Evolutionary conservation across 2,113 vertebrate species (phyloP).

Genomic region (Oostethus manadensis): DNA sequence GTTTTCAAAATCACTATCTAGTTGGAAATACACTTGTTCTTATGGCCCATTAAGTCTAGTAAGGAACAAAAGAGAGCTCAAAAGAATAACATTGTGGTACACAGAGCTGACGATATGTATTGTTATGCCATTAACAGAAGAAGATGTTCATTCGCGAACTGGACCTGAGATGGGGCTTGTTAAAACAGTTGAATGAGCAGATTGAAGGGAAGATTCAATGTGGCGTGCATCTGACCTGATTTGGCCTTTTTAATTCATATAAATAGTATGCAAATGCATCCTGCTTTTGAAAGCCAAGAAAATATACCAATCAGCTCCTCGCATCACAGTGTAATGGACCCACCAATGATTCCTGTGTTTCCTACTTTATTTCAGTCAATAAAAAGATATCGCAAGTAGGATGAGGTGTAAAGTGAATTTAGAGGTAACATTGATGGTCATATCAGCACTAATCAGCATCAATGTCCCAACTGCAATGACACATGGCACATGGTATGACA

Average conservation of each 20-base stretch:
- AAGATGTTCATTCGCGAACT: slow-evolving; percentile 10
- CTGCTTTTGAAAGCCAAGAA: slow-evolving; percentile 23
- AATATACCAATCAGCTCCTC: slow-evolving; percentile 24
- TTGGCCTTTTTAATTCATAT: slow-evolving; percentile 44
- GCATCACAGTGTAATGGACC: slow-evolving; percentile 15
- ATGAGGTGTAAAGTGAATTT: slow-evolving; percentile 21
- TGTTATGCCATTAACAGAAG: slow-evolving; percentile 9
- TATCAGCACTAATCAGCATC: too few relatives aligned
- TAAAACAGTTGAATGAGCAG: slow-evolving; percentile 56
- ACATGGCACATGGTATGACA: slow-evolving; percentile 19
- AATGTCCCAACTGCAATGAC: slow-evolving; percentile 11
- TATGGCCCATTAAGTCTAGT: slow-evolving; percentile 6
- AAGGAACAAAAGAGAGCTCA: slow-evolving; percentile 14
- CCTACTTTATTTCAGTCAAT: slow-evolving; percentile 14
- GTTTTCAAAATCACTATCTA: background rate
- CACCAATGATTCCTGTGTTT: background rate
- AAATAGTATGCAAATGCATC: slow-evolving; percentile 37
- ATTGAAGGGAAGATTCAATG: slow-evolving; percentile 48
- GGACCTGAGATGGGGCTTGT: slow-evolving; percentile 43
- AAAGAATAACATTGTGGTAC: slow-evolving; percentile 13
- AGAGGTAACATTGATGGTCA: background rate
- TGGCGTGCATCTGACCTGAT: slow-evolving; percentile 33
- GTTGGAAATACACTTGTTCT: slow-evolving; percentile 3
- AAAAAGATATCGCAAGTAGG: background rate
- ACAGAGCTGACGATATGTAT: slow-evolving; percentile 11